phyloP scores from a whole-genome alignment of 1,140 invertebrate genomes.

The Laupala kohalensis region DNA sequence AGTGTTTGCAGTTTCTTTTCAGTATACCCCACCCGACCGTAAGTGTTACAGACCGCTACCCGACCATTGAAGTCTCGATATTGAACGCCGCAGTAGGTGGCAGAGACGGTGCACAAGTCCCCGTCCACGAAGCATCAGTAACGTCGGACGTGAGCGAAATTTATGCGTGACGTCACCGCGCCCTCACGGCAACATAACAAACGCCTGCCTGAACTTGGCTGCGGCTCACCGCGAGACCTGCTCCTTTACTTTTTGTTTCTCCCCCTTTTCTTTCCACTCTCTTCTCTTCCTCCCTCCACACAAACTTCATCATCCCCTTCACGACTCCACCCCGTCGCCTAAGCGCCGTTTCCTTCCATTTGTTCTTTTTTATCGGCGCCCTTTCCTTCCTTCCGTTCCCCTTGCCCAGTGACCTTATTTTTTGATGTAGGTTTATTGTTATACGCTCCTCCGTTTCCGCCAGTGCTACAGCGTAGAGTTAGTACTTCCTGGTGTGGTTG shows the following conservation, averaged over 20 bases:
- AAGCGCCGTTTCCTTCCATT: neutral
- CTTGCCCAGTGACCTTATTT: neutral
- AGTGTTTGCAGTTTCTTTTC: no score
- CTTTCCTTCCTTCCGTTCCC: neutral
- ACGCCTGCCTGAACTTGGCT: neutral
- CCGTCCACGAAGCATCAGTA: no score
- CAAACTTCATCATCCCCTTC: no score
- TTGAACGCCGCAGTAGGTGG: no score
- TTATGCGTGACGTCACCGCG: neutral
- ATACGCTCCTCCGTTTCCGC: neutral
- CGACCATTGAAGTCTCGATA: no score
- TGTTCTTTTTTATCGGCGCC: neutral
- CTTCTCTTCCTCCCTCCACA: no score
- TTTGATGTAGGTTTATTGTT: neutral
- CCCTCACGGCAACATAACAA: neutral
- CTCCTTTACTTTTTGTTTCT: neutral
- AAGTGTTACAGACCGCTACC: no score
- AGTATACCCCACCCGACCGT: no score
- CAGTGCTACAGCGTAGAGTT: neutral
- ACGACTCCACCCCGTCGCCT: neutral
- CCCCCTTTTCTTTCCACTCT: no score
- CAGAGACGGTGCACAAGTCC: no score
- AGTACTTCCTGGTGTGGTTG: neutral
- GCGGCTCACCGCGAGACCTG: neutral
- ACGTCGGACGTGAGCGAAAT: neutral